Evolutionary conservation across 2,888 invertebrate species (phyloP).

Genomic region (Cecidostiba fungosa): DNA sequence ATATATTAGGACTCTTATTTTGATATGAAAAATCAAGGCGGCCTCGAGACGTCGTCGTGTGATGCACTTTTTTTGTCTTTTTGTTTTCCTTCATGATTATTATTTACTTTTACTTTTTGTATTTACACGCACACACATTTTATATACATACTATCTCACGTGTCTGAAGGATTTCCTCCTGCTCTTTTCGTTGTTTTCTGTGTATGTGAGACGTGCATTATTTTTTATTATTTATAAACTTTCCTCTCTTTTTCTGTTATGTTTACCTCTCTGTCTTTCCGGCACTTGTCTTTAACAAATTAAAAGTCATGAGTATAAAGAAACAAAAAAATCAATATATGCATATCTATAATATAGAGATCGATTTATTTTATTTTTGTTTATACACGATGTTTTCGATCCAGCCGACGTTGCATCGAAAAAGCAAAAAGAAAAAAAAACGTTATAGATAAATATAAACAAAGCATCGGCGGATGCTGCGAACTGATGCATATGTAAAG

Average conservation of each 20-base stretch:
- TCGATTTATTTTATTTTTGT: constrained; percentile 10
- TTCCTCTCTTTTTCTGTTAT: constrained; percentile 63
- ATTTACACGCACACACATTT: constrained; percentile 40
- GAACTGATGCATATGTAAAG: constrained; percentile 20
- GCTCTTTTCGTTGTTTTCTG: constrained; percentile 63
- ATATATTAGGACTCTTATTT: constrained; percentile 62
- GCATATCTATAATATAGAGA: not conserved
- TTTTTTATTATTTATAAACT: constrained; percentile 62
- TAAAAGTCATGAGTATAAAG: constrained; percentile 47
- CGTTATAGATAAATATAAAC: not conserved
- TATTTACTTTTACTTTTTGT: constrained; percentile 60
- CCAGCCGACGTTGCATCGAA: not conserved
- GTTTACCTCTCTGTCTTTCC: constrained; percentile 53
- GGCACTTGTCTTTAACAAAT: constrained; percentile 62
- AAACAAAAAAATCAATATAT: not conserved
- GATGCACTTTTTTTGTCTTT: constrained; percentile 73
- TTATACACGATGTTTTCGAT: not conserved
- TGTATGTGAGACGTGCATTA: constrained; percentile 67
- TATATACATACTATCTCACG: constrained; percentile 50
- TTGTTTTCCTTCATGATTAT: constrained; percentile 62
- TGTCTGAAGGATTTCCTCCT: constrained; percentile 68
- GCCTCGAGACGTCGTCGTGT: constrained; percentile 73
- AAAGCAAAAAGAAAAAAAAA: constrained; percentile 3
- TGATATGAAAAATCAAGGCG: constrained; percentile 65
- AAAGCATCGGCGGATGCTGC: constrained; percentile 29